Percentiles rank a stretch among this genome's conserved stretches.
phyloP scores from a whole-genome alignment of 92 coral and sea anemone genomes.

The Zoanthus sansibaricus region DNA sequence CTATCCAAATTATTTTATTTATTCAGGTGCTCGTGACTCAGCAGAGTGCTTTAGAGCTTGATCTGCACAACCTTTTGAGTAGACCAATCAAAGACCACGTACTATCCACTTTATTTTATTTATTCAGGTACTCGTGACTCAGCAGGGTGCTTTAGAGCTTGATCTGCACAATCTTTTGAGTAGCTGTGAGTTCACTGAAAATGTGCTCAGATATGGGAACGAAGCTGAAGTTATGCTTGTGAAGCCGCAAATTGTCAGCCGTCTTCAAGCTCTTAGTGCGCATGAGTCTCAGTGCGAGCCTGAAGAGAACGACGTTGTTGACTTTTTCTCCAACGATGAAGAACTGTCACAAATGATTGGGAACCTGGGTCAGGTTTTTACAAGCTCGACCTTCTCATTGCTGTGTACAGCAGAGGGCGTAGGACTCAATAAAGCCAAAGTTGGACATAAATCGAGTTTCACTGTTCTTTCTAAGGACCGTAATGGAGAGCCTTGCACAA shows the following conservation, averaged over 20 bases:
- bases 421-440: conserved; percentile 78
- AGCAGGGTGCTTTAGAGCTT: conserved; percentile 82
- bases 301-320: conserved; percentile 81
- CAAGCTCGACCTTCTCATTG: conserved; percentile 84
- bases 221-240: conserved; percentile 95
- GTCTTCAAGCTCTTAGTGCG: conserved; percentile 79
- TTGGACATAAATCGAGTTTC: conserved; percentile 79
- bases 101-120: no score
- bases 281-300: conserved; percentile 93
- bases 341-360: conserved; percentile 77
- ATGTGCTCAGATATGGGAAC: conserved; percentile 90
- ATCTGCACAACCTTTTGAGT: conserved; percentile 79
- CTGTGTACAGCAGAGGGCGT: conserved; percentile 83
- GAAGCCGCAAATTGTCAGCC: conserved; percentile 96
- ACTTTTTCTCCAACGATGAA: conserved; percentile 78
- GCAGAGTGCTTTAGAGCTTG: conserved; percentile 83
- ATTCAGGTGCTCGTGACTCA: conserved; percentile 77
- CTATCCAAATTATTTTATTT: no score
- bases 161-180: conserved; percentile 82
- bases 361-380: conserved; percentile 76
- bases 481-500: conserved; percentile 76
- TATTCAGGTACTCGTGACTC: conserved; percentile 73
- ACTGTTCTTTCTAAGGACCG: conserved; percentile 73
- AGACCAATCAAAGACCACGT: conserved; percentile 9
- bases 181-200: conserved; percentile 91